phyloP scores from a whole-genome alignment of 2,888 invertebrate species.

The Hololepta plana region DNA sequence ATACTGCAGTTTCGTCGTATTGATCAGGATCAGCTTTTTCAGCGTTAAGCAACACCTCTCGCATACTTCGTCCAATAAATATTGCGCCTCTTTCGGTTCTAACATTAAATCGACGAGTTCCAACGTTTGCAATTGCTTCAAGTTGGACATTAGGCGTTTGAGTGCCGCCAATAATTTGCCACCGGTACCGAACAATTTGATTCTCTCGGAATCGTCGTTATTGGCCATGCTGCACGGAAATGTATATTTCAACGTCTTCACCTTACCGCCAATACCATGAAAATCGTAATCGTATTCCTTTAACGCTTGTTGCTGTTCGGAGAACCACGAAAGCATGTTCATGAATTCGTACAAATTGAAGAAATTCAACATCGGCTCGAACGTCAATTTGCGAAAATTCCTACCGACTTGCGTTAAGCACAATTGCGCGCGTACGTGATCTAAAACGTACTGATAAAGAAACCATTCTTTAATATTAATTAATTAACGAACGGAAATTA shows the following conservation, averaged over 20 bases:
- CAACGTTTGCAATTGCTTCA: slow-evolving; percentile 41
- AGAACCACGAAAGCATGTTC: slow-evolving; percentile 60
- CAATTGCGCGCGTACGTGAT: slow-evolving; percentile 52
- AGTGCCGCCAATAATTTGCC: slow-evolving; percentile 43
- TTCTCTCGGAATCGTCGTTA: slow-evolving; percentile 39
- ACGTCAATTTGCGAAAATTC: slow-evolving; percentile 43
- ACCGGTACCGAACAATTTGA: slow-evolving; percentile 60
- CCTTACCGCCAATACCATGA: slow-evolving; percentile 34
- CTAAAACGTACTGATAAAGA: slow-evolving; percentile 42
- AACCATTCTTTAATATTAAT: background rate
- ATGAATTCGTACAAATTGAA: slow-evolving; percentile 73
- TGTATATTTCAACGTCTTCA: slow-evolving; percentile 44
- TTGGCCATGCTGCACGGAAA: slow-evolving; percentile 56
- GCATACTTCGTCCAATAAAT: slow-evolving; percentile 54
- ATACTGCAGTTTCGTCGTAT: slow-evolving; percentile 50
- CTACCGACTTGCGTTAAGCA: slow-evolving; percentile 51
- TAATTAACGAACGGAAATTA: background rate
- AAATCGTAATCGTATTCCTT: slow-evolving; percentile 16
- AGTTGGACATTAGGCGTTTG: slow-evolving; percentile 46
- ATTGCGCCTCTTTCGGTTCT: slow-evolving; percentile 48
- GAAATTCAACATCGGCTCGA: slow-evolving; percentile 59
- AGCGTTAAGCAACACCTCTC: slow-evolving; percentile 43
- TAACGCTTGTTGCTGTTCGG: slow-evolving; percentile 31
- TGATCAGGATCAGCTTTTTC: slow-evolving; percentile 45
- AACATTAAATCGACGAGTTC: slow-evolving; percentile 58